Percentiles rank a stretch among this genome's conserved stretches.
Conservation (phyloP, 2,113 vertebrate species). For the Cryptomyrus ogoouensis region DNA sequence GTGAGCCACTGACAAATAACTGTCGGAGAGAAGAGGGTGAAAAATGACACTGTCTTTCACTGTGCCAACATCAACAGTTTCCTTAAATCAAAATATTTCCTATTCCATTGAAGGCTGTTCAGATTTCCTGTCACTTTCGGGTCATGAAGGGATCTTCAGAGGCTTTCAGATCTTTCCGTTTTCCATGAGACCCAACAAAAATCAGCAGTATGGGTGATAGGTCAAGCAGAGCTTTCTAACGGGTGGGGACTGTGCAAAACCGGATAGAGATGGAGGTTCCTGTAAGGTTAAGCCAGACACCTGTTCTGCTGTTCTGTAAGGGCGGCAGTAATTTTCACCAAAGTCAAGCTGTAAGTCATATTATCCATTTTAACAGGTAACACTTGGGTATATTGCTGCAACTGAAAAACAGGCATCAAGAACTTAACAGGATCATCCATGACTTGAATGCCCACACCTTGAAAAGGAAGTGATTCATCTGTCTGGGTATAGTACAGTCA, state of each 20-base stretch:
- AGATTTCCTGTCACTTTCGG: slow-evolving; percentile 17
- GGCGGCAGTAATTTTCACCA: neutral
- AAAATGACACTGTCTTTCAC: neutral
- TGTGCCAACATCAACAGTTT: neutral
- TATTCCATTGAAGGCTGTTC: slow-evolving; percentile 25
- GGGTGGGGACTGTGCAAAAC: neutral
- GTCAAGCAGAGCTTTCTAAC: neutral
- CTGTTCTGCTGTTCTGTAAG: neutral
- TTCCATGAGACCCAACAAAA: neutral
- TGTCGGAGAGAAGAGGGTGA: neutral
- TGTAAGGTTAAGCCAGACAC: too few relatives aligned
- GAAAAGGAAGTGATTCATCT: neutral
- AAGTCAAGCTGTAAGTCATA: neutral
- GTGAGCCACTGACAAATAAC: neutral
- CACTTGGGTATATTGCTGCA: neutral
- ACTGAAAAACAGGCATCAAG: neutral
- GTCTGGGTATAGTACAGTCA: neutral
- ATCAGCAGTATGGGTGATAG: neutral
- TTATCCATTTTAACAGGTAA: neutral
- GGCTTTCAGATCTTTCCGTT: neutral
- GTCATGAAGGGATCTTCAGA: slow-evolving; percentile 2
- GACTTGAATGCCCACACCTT: neutral
- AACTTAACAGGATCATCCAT: neutral
- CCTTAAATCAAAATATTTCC: slow-evolving; percentile 39
- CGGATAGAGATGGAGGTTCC: neutral